Percentiles rank a stretch among this genome's conserved stretches.
phyloP scores from a whole-genome alignment of 2,888 invertebrate genomes.

The Sturmia bella region DNA sequence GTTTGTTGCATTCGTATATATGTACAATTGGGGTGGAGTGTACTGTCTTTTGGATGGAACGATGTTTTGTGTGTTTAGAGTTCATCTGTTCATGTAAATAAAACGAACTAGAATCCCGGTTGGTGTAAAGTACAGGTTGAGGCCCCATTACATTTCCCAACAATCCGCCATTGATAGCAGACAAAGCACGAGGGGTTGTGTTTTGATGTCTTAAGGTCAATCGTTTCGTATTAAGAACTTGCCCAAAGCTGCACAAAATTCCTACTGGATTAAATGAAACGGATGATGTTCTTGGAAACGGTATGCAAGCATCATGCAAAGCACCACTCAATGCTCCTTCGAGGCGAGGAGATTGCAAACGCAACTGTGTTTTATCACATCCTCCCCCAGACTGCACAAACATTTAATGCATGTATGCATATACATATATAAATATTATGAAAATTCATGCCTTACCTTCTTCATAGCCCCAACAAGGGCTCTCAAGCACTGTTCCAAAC shows the following conservation, averaged over 20 bases:
- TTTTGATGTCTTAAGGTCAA: constrained; percentile 88
- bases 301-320: constrained; percentile 89
- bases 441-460: constrained; percentile 76
- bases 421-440: not conserved
- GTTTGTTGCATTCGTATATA: constrained; percentile 81
- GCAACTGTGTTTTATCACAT: constrained; percentile 79
- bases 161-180: constrained; percentile 85
- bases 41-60: constrained; percentile 78
- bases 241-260: constrained; percentile 92
- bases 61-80: constrained; percentile 80
- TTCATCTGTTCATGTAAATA: constrained; percentile 88
- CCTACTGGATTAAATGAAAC: constrained; percentile 95
- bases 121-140: constrained; percentile 78
- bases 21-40: constrained; percentile 77
- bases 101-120: constrained; percentile 85
- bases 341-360: constrained; percentile 80
- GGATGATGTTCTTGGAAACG: constrained; percentile 96
- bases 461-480: constrained; percentile 86
- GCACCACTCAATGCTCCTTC: constrained; percentile 81
- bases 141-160: constrained; percentile 81
- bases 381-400: constrained; percentile 74
- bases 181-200: constrained; percentile 90
- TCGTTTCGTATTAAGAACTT: constrained; percentile 87
- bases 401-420: not conserved
- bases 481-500: constrained; percentile 92